Percentiles rank a stretch among this genome's conserved stretches.
Evolutionary conservation across 2,797 vertebrate genomes (phyloP).

Genomic region (Alosa sapidissima): DNA sequence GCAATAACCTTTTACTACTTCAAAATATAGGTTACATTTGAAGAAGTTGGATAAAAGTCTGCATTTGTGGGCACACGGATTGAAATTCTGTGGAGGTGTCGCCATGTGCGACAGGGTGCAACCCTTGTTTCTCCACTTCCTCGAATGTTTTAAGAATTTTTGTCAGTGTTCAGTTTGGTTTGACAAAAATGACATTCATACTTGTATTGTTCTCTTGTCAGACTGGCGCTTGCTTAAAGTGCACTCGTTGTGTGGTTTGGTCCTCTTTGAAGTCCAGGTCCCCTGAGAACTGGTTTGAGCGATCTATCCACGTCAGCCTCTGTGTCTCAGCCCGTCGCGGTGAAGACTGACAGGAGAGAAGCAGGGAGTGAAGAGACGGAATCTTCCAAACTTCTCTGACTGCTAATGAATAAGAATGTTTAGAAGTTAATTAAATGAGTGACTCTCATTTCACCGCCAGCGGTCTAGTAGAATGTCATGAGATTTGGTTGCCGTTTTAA

Average conservation of each 20-base stretch:
- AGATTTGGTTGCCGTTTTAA: background rate
- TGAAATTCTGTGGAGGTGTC: background rate
- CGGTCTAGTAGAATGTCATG: background rate
- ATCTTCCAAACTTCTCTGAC: conserved; percentile 66
- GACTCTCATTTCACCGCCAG: conserved; percentile 39
- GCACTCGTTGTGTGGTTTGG: conserved; percentile 71
- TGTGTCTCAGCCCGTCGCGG: conserved; percentile 69
- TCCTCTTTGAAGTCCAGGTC: conserved; percentile 74
- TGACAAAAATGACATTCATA: conserved; percentile 75
- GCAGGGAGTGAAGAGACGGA: conserved; percentile 54
- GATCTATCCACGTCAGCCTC: conserved; percentile 70
- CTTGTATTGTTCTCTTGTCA: conserved; percentile 76
- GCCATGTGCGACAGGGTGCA: conserved; percentile 25
- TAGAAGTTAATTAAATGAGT: conserved; percentile 60
- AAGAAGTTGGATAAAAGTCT: conserved; percentile 12
- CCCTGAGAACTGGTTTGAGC: conserved; percentile 73
- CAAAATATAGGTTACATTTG: background rate
- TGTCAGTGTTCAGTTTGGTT: conserved; percentile 62
- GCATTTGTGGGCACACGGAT: background rate
- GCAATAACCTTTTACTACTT: background rate
- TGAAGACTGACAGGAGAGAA: conserved; percentile 70
- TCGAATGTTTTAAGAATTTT: conserved; percentile 61
- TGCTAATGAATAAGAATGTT: conserved; percentile 65
- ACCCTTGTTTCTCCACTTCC: conserved; percentile 53
- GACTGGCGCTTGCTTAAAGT: conserved; percentile 71